Evolutionary conservation across 2,797 vertebrate genomes (phyloP), one percentile per base, ranked within the genome.

Genomic region (Myoxocephalus aenaeus): DNA sequence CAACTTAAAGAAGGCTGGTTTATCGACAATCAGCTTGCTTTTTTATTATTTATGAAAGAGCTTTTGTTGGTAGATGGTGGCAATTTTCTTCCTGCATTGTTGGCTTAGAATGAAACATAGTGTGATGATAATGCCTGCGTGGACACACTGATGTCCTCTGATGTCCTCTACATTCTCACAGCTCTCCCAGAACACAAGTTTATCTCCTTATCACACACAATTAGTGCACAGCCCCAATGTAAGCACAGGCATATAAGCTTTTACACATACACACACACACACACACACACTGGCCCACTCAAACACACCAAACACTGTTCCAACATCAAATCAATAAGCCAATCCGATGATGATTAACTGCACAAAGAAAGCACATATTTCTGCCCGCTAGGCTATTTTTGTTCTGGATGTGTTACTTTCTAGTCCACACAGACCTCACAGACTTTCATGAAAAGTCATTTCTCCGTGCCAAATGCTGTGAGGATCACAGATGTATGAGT

Each of bases 61-160:
- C 61, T 64, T 46, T 25, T 75, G 46, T 74, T 59, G 11, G 53
- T 76, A 57, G 74, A 78, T 38, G 79, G 44, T 42, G 68, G 71
- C 40, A 70, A 73, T 78, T 74, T 62, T 54, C 17, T 63, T 72
- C 11, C 36, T 32, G 64, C 58, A 6, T 38, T 58, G 32, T 82
- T 80, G 27, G 5, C 36, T 70, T 36, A 14, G 74, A 79, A 83
- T 51, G 46, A 63, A 79, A 69, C 75, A 51, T 25, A 27, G 57
- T 2, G 1, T 56, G 34, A 73, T 25, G 75, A 90, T 86, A 81
- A 86, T 46, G 70, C 62, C 71, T 59, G 73, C 38, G 36, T 68
- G 44, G 75, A 66, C n/a, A 32, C 75, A 56, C 62, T 42, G 83
- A 91, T 91, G 82, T 89, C 90, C 86, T 87, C 85, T 69, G 86